phyloP scores from a whole-genome alignment of 2,797 vertebrate species.

The Falco peregrinus region DNA sequence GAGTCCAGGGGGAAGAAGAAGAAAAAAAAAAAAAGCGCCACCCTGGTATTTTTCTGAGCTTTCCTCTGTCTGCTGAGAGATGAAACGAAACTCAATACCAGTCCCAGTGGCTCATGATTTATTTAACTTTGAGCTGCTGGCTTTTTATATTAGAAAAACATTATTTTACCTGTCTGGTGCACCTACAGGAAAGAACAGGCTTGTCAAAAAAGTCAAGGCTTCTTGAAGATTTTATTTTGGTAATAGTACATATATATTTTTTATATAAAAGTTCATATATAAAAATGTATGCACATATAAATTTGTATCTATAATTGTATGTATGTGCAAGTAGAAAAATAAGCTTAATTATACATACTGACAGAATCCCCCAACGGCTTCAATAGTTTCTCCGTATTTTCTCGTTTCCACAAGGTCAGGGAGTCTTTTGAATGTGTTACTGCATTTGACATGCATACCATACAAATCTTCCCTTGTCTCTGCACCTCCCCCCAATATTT shows the following conservation, averaged over 20 bases:
- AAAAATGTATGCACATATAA: neutral
- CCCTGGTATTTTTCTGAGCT: neutral
- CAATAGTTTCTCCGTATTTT: neutral
- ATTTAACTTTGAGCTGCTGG: neutral
- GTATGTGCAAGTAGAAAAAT: neutral
- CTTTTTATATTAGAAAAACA: neutral
- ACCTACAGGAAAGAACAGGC: neutral
- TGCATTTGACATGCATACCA: neutral
- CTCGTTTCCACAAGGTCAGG: neutral
- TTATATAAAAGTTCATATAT: neutral
- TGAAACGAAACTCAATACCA: neutral
- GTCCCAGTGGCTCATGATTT: neutral
- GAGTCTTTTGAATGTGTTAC: neutral
- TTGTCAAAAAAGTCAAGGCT: neutral
- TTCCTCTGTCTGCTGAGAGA: neutral
- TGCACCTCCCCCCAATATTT: neutral
- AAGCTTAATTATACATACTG: neutral
- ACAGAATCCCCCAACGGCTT: neutral
- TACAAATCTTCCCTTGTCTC: neutral
- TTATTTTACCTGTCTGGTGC: neutral
- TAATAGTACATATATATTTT: neutral
- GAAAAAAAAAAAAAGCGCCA: neutral
- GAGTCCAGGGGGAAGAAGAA: neutral
- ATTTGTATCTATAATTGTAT: neutral
- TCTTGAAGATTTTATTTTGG: neutral